Evolutionary conservation across 2,113 vertebrate species (phyloP), one percentile per base, ranked within the genome.

Genomic region (Meles meles): DNA sequence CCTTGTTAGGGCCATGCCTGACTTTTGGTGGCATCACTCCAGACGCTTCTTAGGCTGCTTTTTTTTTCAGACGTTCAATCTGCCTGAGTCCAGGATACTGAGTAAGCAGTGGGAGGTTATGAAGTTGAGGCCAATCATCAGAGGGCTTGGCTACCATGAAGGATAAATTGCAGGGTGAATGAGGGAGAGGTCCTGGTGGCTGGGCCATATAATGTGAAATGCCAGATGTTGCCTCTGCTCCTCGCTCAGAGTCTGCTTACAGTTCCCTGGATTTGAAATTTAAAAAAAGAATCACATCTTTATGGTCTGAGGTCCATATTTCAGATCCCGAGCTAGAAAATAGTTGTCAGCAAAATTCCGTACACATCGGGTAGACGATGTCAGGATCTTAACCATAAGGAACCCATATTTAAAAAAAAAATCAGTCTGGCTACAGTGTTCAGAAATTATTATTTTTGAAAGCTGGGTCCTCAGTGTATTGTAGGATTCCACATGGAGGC

Each of bases 41-140:
- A 55, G 17, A 77, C n/a, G 39, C 65, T n/a, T 85, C 63, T 81
- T 21, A n/a, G 72, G 57, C 63, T 29, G 29, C 92, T 63, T n/a
- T 67, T 89, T 49, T 63, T 94, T 94, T 65, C 72, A 86, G 85
- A 72, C 89, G n/a, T 65, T 96, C 77, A 63, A 69, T 96, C 85
- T 71, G 57, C 69, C 39, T 18, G 69, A 79, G 71, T 69, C 77
- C 67, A 72, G 89, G 96, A 39, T 96, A 88, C 79, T 94, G 88
- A 97, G 74, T 90, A 93, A 88, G 97, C 81, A 49, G 8, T 61
- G 44, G 91, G 80, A 91, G 59, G 76, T 84, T 87, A 83, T 39
- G 83, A 79, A 77, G 55, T 88, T 0, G 52, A 82, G 86, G 65
- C 72, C 81, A 55, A n/a, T 84, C 92, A n/a, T 88, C 69, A 88